phyloP scores from a whole-genome alignment of 2,797 vertebrate genomes.

The Acrossocheilus fasciatus region DNA sequence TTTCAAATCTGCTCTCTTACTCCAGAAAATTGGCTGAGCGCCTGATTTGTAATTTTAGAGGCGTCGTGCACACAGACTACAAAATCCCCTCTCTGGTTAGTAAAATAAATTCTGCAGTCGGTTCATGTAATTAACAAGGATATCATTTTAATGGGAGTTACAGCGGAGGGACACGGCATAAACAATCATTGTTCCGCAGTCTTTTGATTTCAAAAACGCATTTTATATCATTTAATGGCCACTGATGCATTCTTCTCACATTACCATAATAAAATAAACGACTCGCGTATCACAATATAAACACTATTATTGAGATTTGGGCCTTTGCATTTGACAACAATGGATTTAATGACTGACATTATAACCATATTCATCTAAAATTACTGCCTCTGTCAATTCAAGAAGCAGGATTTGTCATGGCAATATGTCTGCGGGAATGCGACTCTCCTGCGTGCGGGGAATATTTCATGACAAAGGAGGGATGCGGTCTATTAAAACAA shows the following conservation, averaged over 20 bases:
- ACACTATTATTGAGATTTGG: constrained; percentile 54
- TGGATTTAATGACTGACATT: constrained; percentile 48
- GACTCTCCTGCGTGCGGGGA: constrained; percentile 34
- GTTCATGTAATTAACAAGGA: constrained; percentile 53
- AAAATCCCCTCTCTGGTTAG: constrained; percentile 31
- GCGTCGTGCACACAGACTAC: constrained; percentile 49
- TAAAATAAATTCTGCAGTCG: constrained; percentile 53
- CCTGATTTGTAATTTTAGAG: constrained; percentile 45
- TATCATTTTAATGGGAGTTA: constrained; percentile 47
- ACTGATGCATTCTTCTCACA: constrained; percentile 36
- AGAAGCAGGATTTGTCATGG: constrained; percentile 37
- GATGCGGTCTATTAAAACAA: constrained; percentile 40
- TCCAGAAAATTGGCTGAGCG: constrained; percentile 18
- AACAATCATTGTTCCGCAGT: constrained; percentile 45
- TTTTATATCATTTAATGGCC: constrained; percentile 50
- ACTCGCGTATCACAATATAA: constrained; percentile 41
- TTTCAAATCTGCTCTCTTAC: constrained; percentile 48
- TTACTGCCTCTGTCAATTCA: constrained; percentile 42
- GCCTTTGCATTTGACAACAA: constrained; percentile 48
- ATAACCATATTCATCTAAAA: constrained; percentile 56
- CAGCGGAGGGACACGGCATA: constrained; percentile 26
- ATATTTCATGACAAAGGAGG: constrained; percentile 50
- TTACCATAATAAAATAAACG: constrained; percentile 44
- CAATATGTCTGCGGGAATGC: constrained; percentile 34
- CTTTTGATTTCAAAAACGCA: constrained; percentile 49